Evolutionary conservation across 2,113 vertebrate genomes (phyloP).

Genomic region (Pandion haliaetus): DNA sequence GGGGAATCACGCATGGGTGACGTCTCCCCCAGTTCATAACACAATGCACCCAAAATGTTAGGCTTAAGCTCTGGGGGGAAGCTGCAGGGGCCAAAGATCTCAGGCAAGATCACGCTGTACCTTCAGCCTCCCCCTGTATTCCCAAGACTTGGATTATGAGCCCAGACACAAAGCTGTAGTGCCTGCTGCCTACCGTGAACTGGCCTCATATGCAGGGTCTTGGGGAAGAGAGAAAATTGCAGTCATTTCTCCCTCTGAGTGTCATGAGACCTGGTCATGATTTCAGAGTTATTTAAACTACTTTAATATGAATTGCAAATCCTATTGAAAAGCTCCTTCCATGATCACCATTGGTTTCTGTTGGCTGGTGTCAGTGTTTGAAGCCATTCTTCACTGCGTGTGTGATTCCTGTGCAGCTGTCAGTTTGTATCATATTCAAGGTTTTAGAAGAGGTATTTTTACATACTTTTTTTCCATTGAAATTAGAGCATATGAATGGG

Average conservation of each 20-base stretch:
- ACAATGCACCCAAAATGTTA: neutral
- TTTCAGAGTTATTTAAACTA: neutral
- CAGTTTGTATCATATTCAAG: neutral
- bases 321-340: neutral
- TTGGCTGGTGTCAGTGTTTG: neutral
- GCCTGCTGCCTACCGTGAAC: neutral
- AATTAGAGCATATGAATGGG: neutral
- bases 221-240: neutral
- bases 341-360: neutral
- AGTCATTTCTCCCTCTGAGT: neutral
- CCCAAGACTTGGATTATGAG: neutral
- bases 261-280: neutral
- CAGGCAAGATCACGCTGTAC: accelerated
- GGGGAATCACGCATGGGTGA: neutral
- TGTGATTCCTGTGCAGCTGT: neutral
- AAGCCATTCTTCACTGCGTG: neutral
- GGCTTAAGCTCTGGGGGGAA: neutral
- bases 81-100: neutral
- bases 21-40: neutral
- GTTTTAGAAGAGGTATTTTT: neutral
- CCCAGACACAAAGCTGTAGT: neutral
- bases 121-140: neutral
- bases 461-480: neutral
- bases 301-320: neutral
- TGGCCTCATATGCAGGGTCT: neutral